Evolutionary conservation across 2,888 invertebrate genomes (phyloP), one percentile per base, ranked within the genome.

Genomic region (Drosophila bunnanda): DNA sequence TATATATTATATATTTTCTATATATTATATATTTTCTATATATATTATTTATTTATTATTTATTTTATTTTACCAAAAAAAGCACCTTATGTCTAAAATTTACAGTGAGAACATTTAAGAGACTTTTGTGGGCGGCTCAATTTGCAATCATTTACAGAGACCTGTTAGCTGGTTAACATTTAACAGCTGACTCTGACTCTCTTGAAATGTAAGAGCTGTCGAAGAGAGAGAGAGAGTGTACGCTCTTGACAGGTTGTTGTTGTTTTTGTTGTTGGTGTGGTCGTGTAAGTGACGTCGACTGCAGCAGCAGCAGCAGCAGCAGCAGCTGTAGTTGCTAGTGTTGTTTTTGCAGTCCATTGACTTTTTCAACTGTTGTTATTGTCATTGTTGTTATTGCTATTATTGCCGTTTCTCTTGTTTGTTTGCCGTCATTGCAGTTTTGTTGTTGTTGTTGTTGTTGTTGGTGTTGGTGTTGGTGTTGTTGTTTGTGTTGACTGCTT

Each of bases 331-430:
- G 50, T 69, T 72, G 62, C 59, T 78, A 50, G 54, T 78, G 66
- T 76, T 79, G 67, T 74, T 75, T 36, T 67, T 80, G 81, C 74
- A 78, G 81, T 79, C 78, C 78, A 76, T 80, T 79, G 79, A 80
- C 81, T 80, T 76, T 75, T 80, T 61, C 70, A 58, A 56, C 56
- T 54, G 68, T 71, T 78, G 57, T 53, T 57, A 43, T 61, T 70
- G 75, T 66, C 72, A 61, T 60, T 75, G 62, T 69, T 65, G 59
- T 53, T 66, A 54, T 25, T 71, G 58, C 15, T 30, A 43, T 58
- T 50, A 62, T 52, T 68, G 41, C 38, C 38, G 46, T 50, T 38
- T 25, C 56, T 67, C 72, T 41, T 64, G 69, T 41, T 41, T 57
- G 60, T 25, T 70, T 74, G 41, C 50, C 56, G 59, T 59, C 74